Evolutionary conservation across 2,113 vertebrate genomes (phyloP).

Genomic region (Scortum barcoo): DNA sequence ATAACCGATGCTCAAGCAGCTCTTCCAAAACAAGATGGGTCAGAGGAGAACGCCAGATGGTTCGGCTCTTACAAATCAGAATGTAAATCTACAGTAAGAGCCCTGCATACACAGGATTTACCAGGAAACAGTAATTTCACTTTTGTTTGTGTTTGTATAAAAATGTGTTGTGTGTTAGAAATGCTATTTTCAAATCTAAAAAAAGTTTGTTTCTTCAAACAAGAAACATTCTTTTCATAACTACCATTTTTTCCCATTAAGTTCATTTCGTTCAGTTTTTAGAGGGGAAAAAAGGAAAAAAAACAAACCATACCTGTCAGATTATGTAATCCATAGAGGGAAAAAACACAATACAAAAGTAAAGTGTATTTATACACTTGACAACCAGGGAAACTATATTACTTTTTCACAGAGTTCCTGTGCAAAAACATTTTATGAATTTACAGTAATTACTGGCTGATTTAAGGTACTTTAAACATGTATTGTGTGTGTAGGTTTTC

Average conservation of each 20-base stretch:
- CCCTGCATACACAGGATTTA: background rate
- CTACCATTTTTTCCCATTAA: background rate
- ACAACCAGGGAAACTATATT: background rate
- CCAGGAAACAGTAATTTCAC: background rate
- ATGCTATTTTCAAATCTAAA: background rate
- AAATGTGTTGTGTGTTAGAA: background rate
- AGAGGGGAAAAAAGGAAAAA: background rate
- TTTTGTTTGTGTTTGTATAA: background rate
- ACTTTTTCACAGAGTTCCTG: background rate
- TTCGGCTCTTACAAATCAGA: conserved; percentile 29
- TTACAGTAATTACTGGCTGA: background rate
- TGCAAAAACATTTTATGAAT: background rate
- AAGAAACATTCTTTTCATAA: background rate
- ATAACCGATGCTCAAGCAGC: conserved; percentile 23
- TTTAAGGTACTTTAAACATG: background rate
- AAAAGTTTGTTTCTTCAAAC: background rate
- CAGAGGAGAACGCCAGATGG: conserved; percentile 22
- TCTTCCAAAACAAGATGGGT: conserved; percentile 31
- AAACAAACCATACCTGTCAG: background rate
- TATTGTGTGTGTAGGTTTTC: background rate
- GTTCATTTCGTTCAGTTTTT: background rate
- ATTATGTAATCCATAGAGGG: background rate
- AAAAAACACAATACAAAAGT: background rate
- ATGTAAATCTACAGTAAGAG: background rate
- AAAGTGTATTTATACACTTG: background rate